Evolutionary conservation across 1,140 invertebrate species (phyloP).

Genomic region (Mercenaria mercenaria): DNA sequence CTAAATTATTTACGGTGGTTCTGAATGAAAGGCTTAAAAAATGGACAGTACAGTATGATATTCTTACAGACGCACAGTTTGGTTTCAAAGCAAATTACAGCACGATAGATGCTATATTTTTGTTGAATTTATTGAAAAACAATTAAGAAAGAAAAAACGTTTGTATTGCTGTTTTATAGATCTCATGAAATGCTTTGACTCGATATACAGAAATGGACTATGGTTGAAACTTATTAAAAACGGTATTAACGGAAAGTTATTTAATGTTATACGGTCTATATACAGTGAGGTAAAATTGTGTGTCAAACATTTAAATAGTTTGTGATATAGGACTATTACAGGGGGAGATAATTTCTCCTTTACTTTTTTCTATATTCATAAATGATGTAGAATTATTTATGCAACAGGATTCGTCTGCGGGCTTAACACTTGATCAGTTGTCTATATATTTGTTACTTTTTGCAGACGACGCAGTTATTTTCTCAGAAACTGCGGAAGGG

Average conservation of each 20-base stretch:
- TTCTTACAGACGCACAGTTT: constrained; percentile 38
- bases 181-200: constrained; percentile 14
- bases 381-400: constrained; percentile 16
- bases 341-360: constrained; percentile 22
- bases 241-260: neutral
- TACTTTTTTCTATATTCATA: constrained; percentile 7
- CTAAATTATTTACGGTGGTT: constrained; percentile 27
- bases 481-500: neutral
- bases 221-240: constrained; percentile 27
- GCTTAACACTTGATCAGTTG: neutral
- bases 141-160: neutral
- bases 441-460: too few relatives aligned
- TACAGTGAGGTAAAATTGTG: constrained; percentile 4
- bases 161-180: constrained; percentile 27
- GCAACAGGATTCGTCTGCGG: neutral
- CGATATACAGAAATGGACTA: neutral
- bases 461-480: constrained; percentile 3
- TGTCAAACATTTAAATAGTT: constrained; percentile 4
- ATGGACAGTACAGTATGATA: neutral
- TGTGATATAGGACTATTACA: constrained; percentile 13
- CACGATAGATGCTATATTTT: constrained; percentile 22
- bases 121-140: constrained; percentile 39
- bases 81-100: constrained; percentile 25
- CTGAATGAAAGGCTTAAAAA: constrained; percentile 31
- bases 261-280: neutral